Evolutionary conservation across 23 tunicate genomes (phyloP).

Genomic region (Botrylloides violaceus): DNA sequence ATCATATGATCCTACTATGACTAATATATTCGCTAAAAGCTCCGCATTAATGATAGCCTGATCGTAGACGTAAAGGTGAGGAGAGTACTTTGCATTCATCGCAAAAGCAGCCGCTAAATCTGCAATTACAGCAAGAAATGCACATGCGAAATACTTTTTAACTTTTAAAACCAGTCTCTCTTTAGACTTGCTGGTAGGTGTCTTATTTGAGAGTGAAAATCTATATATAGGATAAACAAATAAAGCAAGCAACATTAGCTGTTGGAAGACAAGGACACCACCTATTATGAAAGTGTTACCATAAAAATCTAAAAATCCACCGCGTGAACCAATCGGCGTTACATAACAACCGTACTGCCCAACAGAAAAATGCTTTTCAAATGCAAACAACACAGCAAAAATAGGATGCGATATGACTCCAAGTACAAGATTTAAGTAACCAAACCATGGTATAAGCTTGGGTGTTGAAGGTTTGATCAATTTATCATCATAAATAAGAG

Average conservation of each 20-base stretch:
- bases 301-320: not conserved
- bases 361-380: too few relatives aligned
- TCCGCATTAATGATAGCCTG: not conserved
- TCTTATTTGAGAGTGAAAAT: not conserved
- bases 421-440: too few relatives aligned
- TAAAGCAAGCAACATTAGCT: not conserved
- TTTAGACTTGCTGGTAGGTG: not conserved
- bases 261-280: not conserved
- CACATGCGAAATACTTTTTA: not conserved
- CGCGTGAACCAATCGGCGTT: not conserved
- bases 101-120: not conserved
- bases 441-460: too few relatives aligned
- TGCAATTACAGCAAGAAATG: not conserved
- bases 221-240: not conserved
- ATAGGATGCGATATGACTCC: too few relatives aligned
- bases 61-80: not conserved
- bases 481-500: too few relatives aligned
- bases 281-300: not conserved
- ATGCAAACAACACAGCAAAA: too few relatives aligned
- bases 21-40: not conserved
- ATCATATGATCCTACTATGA: not conserved
- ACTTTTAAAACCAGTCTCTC: not conserved
- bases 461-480: too few relatives aligned
- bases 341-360: not conserved
- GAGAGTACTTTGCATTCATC: not conserved